Conservation (phyloP, 2,113 vertebrate genomes). For the Scophthalmus maximus region DNA sequence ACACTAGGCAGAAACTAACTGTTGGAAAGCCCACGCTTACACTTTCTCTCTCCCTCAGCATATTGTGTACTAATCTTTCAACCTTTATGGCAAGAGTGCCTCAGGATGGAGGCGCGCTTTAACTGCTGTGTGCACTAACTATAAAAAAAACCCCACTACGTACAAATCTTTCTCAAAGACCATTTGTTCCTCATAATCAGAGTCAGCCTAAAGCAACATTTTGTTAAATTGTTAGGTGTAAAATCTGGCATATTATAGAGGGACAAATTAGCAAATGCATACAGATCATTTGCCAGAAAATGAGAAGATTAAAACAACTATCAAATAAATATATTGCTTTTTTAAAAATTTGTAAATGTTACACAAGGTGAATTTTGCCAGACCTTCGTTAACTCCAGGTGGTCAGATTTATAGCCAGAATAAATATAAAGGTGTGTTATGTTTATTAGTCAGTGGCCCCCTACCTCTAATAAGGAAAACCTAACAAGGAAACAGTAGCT, state of each 20-base stretch:
- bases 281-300: not conserved
- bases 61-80: constrained; percentile 53
- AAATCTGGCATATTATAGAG: not conserved
- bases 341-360: not conserved
- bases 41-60: constrained; percentile 48
- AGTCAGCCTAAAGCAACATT: not conserved
- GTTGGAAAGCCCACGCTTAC: constrained; percentile 37
- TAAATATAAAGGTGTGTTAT: not conserved
- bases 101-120: constrained; percentile 15
- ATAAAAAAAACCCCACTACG: constrained; percentile 14
- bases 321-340: not conserved
- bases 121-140: constrained; percentile 24
- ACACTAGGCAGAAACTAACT: constrained; percentile 58
- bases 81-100: constrained; percentile 23
- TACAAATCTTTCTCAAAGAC: constrained; percentile 23
- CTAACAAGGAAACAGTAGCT: constrained; percentile 10
- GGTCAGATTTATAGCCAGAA: not conserved
- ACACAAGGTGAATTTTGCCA: not conserved
- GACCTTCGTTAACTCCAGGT: not conserved
- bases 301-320: constrained; percentile 1
- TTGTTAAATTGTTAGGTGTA: not conserved
- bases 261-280: constrained; percentile 2
- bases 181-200: not conserved
- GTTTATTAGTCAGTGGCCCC: not conserved
- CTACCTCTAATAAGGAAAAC: constrained; percentile 5